Evolutionary conservation across 23 tunicate genomes (phyloP).

Genomic region (Oikopleura vanhoeffeni): DNA sequence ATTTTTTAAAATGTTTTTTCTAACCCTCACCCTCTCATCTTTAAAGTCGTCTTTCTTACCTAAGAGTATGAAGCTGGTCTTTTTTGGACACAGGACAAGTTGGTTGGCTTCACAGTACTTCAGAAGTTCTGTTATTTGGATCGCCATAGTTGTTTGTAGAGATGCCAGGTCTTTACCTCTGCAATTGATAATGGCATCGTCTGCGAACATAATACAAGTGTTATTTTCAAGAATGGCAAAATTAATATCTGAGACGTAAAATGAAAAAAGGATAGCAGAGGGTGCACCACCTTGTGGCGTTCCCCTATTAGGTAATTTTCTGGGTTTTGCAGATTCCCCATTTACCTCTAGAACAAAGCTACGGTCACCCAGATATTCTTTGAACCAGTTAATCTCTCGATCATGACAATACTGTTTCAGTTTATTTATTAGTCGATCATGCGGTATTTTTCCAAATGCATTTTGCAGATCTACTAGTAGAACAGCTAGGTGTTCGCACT

Average conservation of each 20-base stretch:
- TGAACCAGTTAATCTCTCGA: not conserved
- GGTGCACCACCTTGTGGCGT: not conserved
- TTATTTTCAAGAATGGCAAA: not conserved
- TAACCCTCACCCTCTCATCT: too few species aligned
- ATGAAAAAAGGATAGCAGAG: not conserved
- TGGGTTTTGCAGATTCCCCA: not conserved
- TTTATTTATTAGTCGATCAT: not conserved
- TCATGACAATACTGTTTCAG: not conserved
- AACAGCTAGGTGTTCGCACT: not conserved
- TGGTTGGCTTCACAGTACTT: too few species aligned
- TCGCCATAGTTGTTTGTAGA: too few species aligned
- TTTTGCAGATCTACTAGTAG: not conserved
- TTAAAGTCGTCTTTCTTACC: too few species aligned
- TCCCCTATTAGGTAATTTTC: not conserved
- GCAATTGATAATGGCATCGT: not conserved
- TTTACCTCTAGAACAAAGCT: not conserved
- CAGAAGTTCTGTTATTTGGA: too few species aligned
- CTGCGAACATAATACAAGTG: not conserved
- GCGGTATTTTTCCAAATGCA: not conserved
- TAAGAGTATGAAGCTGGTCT: too few species aligned
- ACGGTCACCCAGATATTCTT: not conserved
- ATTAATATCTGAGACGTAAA: not conserved
- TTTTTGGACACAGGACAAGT: too few species aligned
- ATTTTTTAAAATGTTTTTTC: too few species aligned
- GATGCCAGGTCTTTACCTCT: not conserved